Base-by-base conservation (phyloP, 1,140 invertebrate species). In the Nautilus pompilius region DNA sequence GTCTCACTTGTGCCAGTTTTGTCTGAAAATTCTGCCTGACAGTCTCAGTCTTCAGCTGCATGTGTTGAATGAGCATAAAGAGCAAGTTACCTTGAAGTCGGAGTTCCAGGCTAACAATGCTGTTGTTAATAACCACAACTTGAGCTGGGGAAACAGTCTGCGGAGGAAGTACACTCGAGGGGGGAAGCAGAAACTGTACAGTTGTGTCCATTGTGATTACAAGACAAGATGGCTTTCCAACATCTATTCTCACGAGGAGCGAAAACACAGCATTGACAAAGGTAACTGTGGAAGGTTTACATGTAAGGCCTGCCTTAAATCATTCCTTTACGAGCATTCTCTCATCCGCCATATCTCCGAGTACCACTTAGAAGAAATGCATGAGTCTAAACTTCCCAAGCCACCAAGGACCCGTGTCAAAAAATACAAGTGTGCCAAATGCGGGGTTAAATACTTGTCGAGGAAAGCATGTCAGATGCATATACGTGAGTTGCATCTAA, bases 201-300 rank as follows among this genome's bases (percentile, higher is more conserved):
- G 91, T 51, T 96, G 94, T 82, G 90, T 90, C 0, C 89, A 91
- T 72, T 96, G 94, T 74, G 88, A 90, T 46, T 96, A 94, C 78
- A 89, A 90, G n/a, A 95, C 93, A 20, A 88, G 90, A 58, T 90
- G 93, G 71, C 85, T 95, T 60, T 92, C 93, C 28, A 92, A 95
- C 75, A 85, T 96, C 60, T 93, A 93, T 79, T 89, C 93, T 28
- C 93, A 96, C 84, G 93, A 96, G 76, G 88, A 91, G 69, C 90
- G 91, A 15, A 74, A 74, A 24, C 75, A 80, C 66, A 66, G 68
- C 32, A 70, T 76, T 24, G 53, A 58, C 45, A 61, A 68, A 51
- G 45, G 61, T 36, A 28, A 57, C 57, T 53, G 54, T 46, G 33
- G 17, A 34, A 67, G 65, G 57, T 79, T 70, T 60, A 58, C 69